Evolutionary conservation across 2,797 vertebrate genomes (phyloP), one percentile per base, ranked within the genome.

Genomic region (Harpagifer antarcticus): DNA sequence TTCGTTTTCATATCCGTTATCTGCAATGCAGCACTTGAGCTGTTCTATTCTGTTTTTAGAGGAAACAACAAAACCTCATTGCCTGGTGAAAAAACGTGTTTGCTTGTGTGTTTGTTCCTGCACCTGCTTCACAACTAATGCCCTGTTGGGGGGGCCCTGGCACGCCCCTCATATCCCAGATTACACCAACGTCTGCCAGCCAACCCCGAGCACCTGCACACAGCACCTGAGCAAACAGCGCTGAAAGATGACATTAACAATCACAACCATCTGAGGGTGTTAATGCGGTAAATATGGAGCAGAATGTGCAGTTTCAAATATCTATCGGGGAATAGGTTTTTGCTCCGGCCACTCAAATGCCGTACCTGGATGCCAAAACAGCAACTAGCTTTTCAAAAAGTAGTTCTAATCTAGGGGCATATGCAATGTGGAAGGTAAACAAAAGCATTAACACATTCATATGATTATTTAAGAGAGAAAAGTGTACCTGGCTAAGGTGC

Each of bases 161-260:
- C 81, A 75, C 66, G 72, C 54, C 45, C 71, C 17, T 70, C 9
- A 1, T 84, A 82, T 82, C 76, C 82, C 86, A 84, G 81, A 88
- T 85, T 83, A 86, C 61, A 33, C 65, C 37, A 68, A 50, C 20
- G 74, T 68, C 74, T 84, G 70, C 42, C 83, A 58, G 75, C 45
- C 31, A 49, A 75, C 48, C 70, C 64, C 10, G 1, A 65, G 57
- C 78, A 84, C 81, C 85, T 88, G 85, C 78, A 69, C 23, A 56
- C 4, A 0, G 16, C 64, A 37, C 43, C 65, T 53, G 23, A 68
- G 63, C 68, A 55, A 67, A 63, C 68, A 16, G 33, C 7, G 5
- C 54, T 42, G 42, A 31, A 42, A 31, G 52, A 65, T 48, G 55
- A 13, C 48, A 27, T 15, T 31, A 11, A 63, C 20, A 56, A 59